A percentile compares a stretch with the other conserved stretches of the same genome.
These are phyloP conservation scores for Oenanthe melanoleuca DNA, from an alignment of 2,113 vertebrate genomes.

Conservation along the genomic window DNA sequence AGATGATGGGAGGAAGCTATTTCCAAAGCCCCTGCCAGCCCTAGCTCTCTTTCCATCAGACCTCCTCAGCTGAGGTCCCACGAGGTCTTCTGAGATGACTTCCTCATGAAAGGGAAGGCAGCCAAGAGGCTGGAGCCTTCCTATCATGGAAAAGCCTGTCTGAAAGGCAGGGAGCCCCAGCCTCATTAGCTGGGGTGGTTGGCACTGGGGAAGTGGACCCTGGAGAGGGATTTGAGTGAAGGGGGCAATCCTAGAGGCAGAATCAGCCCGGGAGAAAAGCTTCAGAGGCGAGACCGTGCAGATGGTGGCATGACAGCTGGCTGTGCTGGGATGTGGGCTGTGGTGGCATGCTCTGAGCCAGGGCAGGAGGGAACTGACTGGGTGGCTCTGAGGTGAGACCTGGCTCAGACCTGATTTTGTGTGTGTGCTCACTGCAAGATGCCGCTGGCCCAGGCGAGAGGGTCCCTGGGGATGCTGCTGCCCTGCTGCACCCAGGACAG, in stretches of 20 bases:
- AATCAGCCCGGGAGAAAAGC: background rate
- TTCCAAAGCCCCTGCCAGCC: background rate
- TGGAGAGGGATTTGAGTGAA: background rate
- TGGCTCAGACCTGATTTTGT: too few relatives aligned
- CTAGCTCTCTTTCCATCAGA: background rate
- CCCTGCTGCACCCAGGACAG: background rate
- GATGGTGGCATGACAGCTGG: background rate
- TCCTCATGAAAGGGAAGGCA: background rate
- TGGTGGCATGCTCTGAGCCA: background rate
- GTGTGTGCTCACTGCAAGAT: background rate
- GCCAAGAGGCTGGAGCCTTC: background rate
- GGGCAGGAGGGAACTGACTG: background rate
- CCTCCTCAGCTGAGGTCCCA: background rate
- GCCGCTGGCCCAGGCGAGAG: background rate
- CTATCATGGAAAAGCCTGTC: background rate
- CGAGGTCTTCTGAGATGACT: background rate
- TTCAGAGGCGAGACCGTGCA: fast-evolving
- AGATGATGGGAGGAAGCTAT: background rate
- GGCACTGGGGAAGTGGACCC: background rate
- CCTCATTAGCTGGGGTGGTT: background rate
- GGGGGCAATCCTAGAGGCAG: background rate
- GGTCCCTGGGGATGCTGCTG: background rate
- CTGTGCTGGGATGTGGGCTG: background rate
- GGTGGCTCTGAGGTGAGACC: background rate
- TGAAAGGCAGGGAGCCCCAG: background rate